Evolutionary conservation across 2,113 vertebrate genomes (phyloP).

Genomic region (Scomber scombrus): DNA sequence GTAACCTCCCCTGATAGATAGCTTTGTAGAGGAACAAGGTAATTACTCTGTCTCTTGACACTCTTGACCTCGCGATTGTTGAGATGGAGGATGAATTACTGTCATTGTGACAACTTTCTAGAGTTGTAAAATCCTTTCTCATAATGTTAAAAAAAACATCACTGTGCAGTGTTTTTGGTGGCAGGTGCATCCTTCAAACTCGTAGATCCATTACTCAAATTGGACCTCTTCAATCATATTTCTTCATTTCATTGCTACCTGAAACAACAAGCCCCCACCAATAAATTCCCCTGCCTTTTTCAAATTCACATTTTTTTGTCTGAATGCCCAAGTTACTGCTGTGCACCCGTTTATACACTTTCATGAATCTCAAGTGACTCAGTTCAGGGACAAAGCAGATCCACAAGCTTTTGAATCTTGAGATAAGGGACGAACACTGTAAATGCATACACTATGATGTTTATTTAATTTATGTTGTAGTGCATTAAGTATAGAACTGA

Average conservation of each 20-base stretch:
- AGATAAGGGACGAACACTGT: background rate
- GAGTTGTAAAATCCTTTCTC: background rate
- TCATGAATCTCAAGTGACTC: background rate
- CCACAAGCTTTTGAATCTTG: background rate
- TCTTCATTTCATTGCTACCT: background rate
- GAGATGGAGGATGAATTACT: background rate
- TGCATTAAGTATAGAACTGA: constrained; percentile 36
- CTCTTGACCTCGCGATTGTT: background rate
- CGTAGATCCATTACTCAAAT: background rate
- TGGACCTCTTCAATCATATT: constrained; percentile 4
- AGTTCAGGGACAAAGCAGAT: background rate
- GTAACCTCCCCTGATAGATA: background rate
- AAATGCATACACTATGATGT: constrained; percentile 2
- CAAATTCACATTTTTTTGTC: background rate
- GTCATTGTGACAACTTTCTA: background rate
- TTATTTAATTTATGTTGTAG: constrained; percentile 34
- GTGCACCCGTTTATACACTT: constrained; percentile 6
- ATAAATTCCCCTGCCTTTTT: background rate
- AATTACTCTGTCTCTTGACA: background rate
- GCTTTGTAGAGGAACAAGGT: background rate
- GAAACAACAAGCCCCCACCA: background rate
- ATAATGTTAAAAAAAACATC: background rate
- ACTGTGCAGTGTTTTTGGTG: background rate
- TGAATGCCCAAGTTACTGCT: background rate
- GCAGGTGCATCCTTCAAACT: background rate